These are phyloP conservation scores for Dipodomys stephensi DNA, from an alignment of 2,113 vertebrate species.

Conservation along the genomic window DNA sequence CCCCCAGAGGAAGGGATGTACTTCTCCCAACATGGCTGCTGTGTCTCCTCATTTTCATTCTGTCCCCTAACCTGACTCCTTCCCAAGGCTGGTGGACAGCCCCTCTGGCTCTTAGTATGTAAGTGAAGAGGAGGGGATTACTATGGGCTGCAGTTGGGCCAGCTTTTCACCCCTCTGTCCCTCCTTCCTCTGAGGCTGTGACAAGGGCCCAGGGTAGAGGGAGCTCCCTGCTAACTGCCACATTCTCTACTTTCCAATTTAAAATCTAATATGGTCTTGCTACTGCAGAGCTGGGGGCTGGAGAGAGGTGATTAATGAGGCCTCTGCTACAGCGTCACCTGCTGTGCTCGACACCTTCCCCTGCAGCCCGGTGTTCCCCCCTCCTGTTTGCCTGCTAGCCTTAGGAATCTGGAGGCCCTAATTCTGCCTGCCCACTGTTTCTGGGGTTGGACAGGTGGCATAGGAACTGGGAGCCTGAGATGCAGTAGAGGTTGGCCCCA, in stretches of 20 bases:
- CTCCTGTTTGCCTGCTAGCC: slow-evolving; percentile 34
- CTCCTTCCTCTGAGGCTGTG: slow-evolving; percentile 36
- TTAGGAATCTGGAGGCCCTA: background rate
- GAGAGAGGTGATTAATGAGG: slow-evolving; percentile 85
- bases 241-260: slow-evolving; percentile 85
- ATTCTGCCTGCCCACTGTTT: background rate
- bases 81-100: background rate
- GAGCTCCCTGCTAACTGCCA: slow-evolving; percentile 70
- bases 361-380: slow-evolving; percentile 27
- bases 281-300: slow-evolving; percentile 74
- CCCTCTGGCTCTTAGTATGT: background rate
- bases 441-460: background rate
- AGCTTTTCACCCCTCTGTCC: background rate
- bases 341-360: slow-evolving; percentile 64
- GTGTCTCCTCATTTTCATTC: background rate
- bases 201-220: slow-evolving; percentile 46
- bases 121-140: background rate
- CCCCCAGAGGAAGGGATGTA: background rate
- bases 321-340: slow-evolving; percentile 66
- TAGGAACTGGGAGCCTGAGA: background rate
- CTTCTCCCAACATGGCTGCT: background rate
- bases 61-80: background rate
- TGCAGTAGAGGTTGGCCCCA: background rate
- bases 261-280: slow-evolving; percentile 86
- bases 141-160: background rate